A percentile compares a stretch with the other conserved stretches of the same genome.
These are phyloP conservation scores for Apantesis nais DNA, from an alignment of 2,888 invertebrate genomes.

Conservation along the genomic window DNA sequence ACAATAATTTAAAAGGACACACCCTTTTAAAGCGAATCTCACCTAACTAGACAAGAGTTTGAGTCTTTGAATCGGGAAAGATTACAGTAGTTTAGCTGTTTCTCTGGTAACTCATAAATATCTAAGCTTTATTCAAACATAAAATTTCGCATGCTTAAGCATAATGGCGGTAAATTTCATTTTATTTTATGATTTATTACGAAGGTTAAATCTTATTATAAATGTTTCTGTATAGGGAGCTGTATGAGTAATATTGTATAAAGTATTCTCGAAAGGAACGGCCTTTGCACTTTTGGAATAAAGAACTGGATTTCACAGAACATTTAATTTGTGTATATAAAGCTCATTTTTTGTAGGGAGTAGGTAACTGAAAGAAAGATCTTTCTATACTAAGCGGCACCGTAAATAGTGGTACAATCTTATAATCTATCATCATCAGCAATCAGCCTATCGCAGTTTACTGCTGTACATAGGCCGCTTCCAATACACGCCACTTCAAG, in stretches of 20 bases:
- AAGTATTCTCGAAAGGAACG: neutral
- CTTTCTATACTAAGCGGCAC: too few species aligned
- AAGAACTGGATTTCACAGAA: neutral
- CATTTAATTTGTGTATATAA: too few species aligned
- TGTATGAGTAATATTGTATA: neutral
- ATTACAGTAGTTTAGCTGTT: slow-evolving; percentile 2
- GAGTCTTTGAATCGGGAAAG: neutral
- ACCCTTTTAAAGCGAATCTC: neutral
- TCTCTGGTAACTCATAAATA: slow-evolving; percentile 39
- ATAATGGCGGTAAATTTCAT: slow-evolving; percentile 46
- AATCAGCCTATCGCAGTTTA: too few species aligned
- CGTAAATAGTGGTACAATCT: too few species aligned
- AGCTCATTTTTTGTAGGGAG: too few species aligned
- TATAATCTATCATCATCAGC: too few species aligned
- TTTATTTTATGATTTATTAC: slow-evolving; percentile 46
- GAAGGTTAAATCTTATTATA: slow-evolving; percentile 28
- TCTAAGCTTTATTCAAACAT: slow-evolving; percentile 40
- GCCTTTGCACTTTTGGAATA: neutral
- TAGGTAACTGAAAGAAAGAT: too few species aligned
- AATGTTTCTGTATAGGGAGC: slow-evolving; percentile 19
- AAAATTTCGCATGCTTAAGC: slow-evolving; percentile 46
- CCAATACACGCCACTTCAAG: too few species aligned
- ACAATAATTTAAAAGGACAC: too few species aligned
- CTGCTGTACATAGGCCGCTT: too few species aligned
- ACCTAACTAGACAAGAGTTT: neutral